Evolutionary conservation across 2,888 invertebrate species (phyloP).

Genomic region (Eristalis intricaria): DNA sequence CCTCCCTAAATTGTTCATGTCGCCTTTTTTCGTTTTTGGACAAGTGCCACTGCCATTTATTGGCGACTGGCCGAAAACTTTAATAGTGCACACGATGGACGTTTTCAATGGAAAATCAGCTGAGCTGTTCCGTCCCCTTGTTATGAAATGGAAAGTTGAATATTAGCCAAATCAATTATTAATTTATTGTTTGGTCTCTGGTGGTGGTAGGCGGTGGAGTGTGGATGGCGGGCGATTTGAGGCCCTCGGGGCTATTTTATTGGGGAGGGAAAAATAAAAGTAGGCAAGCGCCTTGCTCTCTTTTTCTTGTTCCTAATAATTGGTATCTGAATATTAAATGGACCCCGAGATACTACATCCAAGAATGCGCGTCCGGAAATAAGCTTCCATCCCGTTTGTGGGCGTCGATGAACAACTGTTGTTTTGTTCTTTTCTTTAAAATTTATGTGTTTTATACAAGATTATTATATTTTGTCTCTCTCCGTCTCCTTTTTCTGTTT

Average conservation of each 20-base stretch:
- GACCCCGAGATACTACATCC: conserved; percentile 27
- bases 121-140: conserved; percentile 38
- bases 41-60: conserved; percentile 69
- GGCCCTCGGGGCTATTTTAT: background rate
- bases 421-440: conserved; percentile 1
- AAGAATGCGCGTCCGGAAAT: conserved; percentile 33
- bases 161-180: conserved; percentile 67
- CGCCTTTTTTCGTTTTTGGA: conserved; percentile 60
- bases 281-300: background rate
- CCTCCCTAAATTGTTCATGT: conserved; percentile 21
- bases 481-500: conserved; percentile 14
- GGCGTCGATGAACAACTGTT: conserved; percentile 23
- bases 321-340: conserved; percentile 56
- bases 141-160: conserved; percentile 67
- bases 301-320: conserved; percentile 28
- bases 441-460: conserved; percentile 59
- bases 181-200: conserved; percentile 58
- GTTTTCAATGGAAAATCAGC: conserved; percentile 32
- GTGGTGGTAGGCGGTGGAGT: background rate
- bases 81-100: conserved; percentile 46
- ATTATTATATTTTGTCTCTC: conserved; percentile 41
- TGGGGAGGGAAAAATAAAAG: background rate
- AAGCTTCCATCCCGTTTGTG: conserved; percentile 19
- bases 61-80: conserved; percentile 65
- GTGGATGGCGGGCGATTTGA: conserved; percentile 34